A percentile compares a stretch with the other conserved stretches of the same genome.
phyloP scores from a whole-genome alignment of 2,113 vertebrate genomes.

The Tautogolabrus adspersus region DNA sequence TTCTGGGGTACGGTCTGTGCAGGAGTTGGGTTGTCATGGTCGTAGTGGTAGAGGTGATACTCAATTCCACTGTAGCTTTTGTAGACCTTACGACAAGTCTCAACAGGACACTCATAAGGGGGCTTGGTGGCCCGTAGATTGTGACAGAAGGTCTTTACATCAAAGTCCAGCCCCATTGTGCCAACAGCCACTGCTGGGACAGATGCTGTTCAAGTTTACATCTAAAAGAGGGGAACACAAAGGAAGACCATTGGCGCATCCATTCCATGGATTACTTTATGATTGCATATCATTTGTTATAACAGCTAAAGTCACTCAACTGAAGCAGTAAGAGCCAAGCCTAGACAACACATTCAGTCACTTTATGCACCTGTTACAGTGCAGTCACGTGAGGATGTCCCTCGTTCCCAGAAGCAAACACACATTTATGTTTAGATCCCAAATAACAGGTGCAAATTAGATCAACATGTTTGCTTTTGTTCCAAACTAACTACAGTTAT shows the following conservation, averaged over 20 bases:
- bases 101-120: conserved; percentile 97
- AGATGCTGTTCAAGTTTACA: conserved; percentile 76
- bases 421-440: not conserved
- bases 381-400: conserved; percentile 54
- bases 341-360: conserved; percentile 12
- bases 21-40: conserved; percentile 95
- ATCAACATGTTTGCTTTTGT: conserved; percentile 1
- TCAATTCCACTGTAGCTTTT: conserved; percentile 99
- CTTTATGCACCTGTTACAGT: conserved; percentile 55
- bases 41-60: conserved; percentile 98
- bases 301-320: too few relatives aligned
- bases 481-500: not conserved
- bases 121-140: conserved; percentile 97
- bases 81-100: conserved; percentile 97
- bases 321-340: conserved; percentile 3
- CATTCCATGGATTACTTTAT: not conserved
- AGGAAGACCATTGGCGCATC: not conserved
- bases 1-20: conserved; percentile 90
- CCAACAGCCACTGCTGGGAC: conserved; percentile 75
- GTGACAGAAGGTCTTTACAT: conserved; percentile 98
- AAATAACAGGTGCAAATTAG: conserved; percentile 55
- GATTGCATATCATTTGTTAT: not conserved
- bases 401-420: conserved; percentile 29
- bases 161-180: conserved; percentile 96
- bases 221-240: conserved; percentile 71